phyloP scores from a whole-genome alignment of 2,797 vertebrate genomes.

The Macrochelys suwanniensis region DNA sequence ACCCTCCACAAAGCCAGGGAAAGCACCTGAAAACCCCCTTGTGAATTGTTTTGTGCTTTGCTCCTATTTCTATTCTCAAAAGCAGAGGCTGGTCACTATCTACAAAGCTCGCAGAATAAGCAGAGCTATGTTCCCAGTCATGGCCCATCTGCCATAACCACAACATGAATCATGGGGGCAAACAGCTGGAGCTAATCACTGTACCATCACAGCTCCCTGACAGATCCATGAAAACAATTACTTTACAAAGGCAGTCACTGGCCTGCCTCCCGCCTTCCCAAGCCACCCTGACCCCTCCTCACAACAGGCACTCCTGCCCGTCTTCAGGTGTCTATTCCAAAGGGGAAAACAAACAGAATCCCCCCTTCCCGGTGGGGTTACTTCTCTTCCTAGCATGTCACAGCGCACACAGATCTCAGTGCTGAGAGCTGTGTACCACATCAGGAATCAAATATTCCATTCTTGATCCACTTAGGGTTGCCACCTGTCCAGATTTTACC shows the following conservation, averaged over 20 bases:
- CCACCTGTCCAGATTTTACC: too few species aligned
- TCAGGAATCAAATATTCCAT: slow-evolving; percentile 45
- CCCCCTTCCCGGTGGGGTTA: slow-evolving; percentile 34
- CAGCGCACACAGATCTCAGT: slow-evolving; percentile 48
- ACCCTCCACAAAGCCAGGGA: not conserved
- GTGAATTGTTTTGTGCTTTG: not conserved
- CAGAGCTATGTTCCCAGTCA: not conserved
- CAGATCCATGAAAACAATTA: slow-evolving; percentile 64
- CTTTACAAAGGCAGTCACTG: slow-evolving; percentile 51
- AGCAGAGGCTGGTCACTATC: not conserved
- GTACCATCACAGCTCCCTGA: slow-evolving; percentile 57
- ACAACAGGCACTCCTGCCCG: slow-evolving; percentile 35
- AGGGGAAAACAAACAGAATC: slow-evolving; percentile 52
- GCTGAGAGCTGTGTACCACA: not conserved
- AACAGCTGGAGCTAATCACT: slow-evolving; percentile 44
- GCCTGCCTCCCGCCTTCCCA: not conserved
- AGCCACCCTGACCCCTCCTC: slow-evolving; percentile 5
- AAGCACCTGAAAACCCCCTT: not conserved
- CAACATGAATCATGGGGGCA: slow-evolving; percentile 57
- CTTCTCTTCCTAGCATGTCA: slow-evolving; percentile 41
- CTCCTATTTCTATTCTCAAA: not conserved
- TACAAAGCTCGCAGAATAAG: slow-evolving; percentile 12
- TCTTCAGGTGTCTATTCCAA: slow-evolving; percentile 15
- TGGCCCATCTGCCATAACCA: slow-evolving; percentile 51
- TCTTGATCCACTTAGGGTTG: slow-evolving; percentile 5